These are phyloP conservation scores for Micromys minutus DNA, from an alignment of 2,113 vertebrate species.

Conservation along the genomic window DNA sequence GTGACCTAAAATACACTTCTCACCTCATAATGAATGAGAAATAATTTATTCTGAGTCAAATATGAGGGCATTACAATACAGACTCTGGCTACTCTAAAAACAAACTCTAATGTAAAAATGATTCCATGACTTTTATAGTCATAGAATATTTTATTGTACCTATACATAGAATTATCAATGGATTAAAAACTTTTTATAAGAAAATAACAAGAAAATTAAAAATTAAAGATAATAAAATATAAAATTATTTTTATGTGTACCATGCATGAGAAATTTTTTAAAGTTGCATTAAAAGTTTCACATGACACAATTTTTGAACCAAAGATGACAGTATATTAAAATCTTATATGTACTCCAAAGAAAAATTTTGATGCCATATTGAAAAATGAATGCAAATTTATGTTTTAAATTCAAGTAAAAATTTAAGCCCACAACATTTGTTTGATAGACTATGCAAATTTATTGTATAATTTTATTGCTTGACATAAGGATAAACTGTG, in stretches of 20 bases:
- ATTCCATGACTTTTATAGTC: background rate
- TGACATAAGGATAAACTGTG: background rate
- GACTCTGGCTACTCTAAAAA: background rate
- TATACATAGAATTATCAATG: background rate
- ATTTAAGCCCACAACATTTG: background rate
- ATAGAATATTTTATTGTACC: background rate
- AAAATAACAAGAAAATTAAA: no score
- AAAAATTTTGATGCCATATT: background rate
- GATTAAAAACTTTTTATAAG: background rate
- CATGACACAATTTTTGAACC: background rate
- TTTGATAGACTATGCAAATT: background rate
- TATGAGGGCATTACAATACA: background rate
- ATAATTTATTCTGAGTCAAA: background rate
- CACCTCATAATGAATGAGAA: background rate
- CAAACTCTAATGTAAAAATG: background rate
- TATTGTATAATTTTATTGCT: background rate
- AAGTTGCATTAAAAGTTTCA: background rate
- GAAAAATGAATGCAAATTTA: background rate
- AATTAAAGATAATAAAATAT: background rate
- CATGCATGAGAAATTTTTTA: no score
- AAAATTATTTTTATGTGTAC: background rate
- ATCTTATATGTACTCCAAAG: background rate
- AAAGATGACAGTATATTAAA: background rate
- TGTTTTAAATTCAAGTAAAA: background rate
- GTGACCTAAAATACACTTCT: background rate